Evolutionary conservation across 2,797 vertebrate genomes (phyloP).

Genomic region (Rhinophrynus dorsalis): DNA sequence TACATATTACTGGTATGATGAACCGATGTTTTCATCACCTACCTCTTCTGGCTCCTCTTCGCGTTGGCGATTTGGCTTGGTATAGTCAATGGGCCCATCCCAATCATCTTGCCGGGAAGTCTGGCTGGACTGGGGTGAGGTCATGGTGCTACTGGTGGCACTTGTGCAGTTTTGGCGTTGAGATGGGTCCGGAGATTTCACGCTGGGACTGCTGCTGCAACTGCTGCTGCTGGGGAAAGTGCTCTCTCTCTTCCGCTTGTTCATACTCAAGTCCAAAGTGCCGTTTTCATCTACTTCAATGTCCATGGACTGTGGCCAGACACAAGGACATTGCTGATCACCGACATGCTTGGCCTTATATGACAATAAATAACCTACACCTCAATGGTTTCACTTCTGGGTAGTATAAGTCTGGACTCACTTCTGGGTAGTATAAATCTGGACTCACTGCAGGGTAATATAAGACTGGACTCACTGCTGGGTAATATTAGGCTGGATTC

Average conservation of each 20-base stretch:
- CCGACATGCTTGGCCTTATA: no score
- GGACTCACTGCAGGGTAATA: no score
- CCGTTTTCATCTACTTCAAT: conserved; percentile 97
- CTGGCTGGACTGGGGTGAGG: conserved; percentile 85
- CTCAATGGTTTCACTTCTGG: no score
- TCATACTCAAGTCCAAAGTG: conserved; percentile 97
- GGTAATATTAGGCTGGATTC: no score
- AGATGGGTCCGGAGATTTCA: conserved; percentile 84
- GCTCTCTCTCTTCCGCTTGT: conserved; percentile 85
- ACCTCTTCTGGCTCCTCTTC: conserved; percentile 96
- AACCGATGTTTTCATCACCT: conserved; percentile 40
- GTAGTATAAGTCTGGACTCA: no score
- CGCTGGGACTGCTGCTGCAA: conserved; percentile 82
- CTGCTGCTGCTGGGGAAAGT: conserved; percentile 74
- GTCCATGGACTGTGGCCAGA: conserved; percentile 83
- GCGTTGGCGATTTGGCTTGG: conserved; percentile 90
- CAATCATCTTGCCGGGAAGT: conserved; percentile 93
- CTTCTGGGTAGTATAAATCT: no score
- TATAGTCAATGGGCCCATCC: conserved; percentile 97
- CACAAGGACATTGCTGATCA: no score
- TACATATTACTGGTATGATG: no score
- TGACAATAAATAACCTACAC: no score
- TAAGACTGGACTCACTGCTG: no score
- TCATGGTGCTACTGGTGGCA: conserved; percentile 84
- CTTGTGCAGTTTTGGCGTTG: conserved; percentile 86